Percentiles rank a stretch among this genome's conserved stretches.
Conservation (phyloP, 1,140 invertebrate genomes). For the Psix sp. region DNA sequence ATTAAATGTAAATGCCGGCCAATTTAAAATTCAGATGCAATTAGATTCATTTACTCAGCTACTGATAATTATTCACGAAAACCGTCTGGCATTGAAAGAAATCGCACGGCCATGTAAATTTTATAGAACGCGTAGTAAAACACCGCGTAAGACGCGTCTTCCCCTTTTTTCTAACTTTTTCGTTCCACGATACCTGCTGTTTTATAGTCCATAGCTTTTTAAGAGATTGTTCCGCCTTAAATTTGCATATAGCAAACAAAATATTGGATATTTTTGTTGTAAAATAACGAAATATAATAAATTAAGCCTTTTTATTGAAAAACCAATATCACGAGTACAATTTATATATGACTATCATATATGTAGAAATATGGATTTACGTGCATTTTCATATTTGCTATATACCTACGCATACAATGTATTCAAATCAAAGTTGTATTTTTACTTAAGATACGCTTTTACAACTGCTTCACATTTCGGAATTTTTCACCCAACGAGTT, state of each 20-base stretch:
- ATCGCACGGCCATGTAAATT: constrained; percentile 50
- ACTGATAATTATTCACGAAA: constrained; percentile 68
- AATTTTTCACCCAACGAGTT: not conserved
- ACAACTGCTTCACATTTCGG: too few relatives aligned
- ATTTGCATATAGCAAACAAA: too few relatives aligned
- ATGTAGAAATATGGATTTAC: too few relatives aligned
- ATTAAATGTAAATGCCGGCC: constrained; percentile 70
- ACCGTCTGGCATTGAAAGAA: constrained; percentile 49
- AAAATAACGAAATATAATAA: too few relatives aligned
- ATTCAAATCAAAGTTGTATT: too few relatives aligned
- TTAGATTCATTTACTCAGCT: constrained; percentile 72
- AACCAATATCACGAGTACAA: too few relatives aligned
- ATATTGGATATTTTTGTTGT: too few relatives aligned
- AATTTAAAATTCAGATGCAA: constrained; percentile 75
- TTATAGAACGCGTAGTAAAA: constrained; percentile 24
- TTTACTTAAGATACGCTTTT: constrained; percentile 23
- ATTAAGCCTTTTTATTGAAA: too few relatives aligned
- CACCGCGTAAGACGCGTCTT: constrained; percentile 4
- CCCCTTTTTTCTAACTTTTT: constrained; percentile 14
- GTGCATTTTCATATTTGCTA: too few relatives aligned
- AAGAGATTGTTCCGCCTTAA: too few relatives aligned
- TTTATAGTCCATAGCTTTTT: constrained; percentile 27
- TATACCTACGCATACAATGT: too few relatives aligned
- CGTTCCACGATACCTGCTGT: constrained; percentile 13
- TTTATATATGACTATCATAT: too few relatives aligned